Evolutionary conservation across 2,113 vertebrate species (phyloP), one percentile per base, ranked within the genome.

Genomic region (Phodopus roborovskii): DNA sequence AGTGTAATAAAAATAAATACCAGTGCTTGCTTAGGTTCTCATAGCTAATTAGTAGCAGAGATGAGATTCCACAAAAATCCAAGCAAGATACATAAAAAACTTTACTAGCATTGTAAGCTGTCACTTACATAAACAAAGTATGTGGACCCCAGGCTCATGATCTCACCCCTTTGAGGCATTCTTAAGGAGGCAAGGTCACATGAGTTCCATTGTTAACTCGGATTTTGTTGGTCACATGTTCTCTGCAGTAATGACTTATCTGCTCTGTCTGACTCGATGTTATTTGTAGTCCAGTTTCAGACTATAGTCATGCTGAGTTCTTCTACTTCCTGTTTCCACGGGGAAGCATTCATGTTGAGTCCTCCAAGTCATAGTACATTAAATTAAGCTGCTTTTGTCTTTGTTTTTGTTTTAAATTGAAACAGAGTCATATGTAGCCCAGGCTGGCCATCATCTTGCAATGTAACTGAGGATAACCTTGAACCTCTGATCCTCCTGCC

Each of bases 61-160:
- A 66, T 71, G 13, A 81, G 77, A 86, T 0, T 89, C 60, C 83
- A 28, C 81, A n/a, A 85, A 91, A 93, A 66, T 68, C 2, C 39
- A 93, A 90, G 24, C 26, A 81, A 22, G 39, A 79, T 92, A 53
- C 50, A 58, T 77, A 96, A 85, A 91, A 89, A 92, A 88, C 48
- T 87, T 74, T 36, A 64, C 68, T 87, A 39, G 58, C 20, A 3
- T 78, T 28, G 13, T n/a, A 75, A 88, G 60, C 85, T 33, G 19
- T 78, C 78, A 77, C 45, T 56, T 62, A 70, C 1, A 48, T 66
- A 68, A 93, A 82, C 70, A 85, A 88, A 90, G 28, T 83, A 28
- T 87, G 22, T 60, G 78, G 19, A 60, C 53, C 71, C 81, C 12
- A 64, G 50, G 66, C 45, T 88, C 33, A 79, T 2, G 30, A n/a